Percentiles rank a stretch among this genome's conserved stretches.
These are phyloP conservation scores for Holothuria leucospilota DNA, from an alignment of 53 echinoderm and acorn worm species.

Conservation along the genomic window DNA sequence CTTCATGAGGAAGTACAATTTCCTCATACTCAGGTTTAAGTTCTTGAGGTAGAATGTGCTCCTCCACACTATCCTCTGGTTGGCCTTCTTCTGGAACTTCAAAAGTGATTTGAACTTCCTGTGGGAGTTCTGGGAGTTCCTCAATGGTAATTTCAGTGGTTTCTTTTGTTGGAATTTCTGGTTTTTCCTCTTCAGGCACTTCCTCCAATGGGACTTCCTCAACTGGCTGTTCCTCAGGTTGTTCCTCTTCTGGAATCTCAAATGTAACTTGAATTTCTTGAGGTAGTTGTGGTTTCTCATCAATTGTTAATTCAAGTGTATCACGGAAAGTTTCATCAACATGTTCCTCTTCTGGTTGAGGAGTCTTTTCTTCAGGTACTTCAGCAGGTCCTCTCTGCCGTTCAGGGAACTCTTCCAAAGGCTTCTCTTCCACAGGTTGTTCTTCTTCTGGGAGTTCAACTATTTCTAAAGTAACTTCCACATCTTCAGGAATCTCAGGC, in stretches of 20 bases:
- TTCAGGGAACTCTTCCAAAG: conserved; percentile 48
- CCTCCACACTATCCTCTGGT: conserved; percentile 7
- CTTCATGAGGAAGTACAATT: conserved; percentile 51
- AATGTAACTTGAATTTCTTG: conserved; percentile 38
- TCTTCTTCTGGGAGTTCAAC: conserved; percentile 31
- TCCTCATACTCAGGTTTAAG: conserved; percentile 67
- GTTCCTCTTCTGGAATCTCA: conserved; percentile 21
- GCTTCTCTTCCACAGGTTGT: conserved; percentile 46
- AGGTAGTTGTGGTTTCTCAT: conserved; percentile 45
- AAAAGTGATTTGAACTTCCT: conserved; percentile 19
- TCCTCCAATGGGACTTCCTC: conserved; percentile 32
- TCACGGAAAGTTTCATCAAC: conserved; percentile 27
- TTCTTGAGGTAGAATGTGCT: not conserved
- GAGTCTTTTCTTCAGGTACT: conserved; percentile 20
- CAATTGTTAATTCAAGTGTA: conserved; percentile 26
- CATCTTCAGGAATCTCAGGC: not conserved
- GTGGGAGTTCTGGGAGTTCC: not conserved
- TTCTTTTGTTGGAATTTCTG: not conserved
- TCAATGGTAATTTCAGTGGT: conserved; percentile 17
- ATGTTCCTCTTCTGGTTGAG: conserved; percentile 29
- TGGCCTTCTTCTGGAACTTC: not conserved
- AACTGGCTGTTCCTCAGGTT: conserved; percentile 48
- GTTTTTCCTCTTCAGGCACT: conserved; percentile 6
- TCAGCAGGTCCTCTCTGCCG: conserved; percentile 70
- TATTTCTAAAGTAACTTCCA: conserved; percentile 7